phyloP scores from a whole-genome alignment of 2,113 vertebrate species.

The Tupaia chinensis region DNA sequence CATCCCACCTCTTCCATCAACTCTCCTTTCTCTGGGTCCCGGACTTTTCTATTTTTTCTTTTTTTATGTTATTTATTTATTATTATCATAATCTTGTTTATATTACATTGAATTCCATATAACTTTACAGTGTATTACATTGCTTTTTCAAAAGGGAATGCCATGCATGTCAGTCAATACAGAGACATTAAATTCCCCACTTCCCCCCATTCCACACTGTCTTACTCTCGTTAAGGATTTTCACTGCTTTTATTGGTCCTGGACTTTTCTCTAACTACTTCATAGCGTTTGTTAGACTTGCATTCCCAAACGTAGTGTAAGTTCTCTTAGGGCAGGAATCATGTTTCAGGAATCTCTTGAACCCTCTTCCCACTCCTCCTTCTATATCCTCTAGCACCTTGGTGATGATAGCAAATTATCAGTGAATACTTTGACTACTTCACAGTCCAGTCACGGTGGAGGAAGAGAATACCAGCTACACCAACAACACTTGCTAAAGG shows the following conservation, averaged over 20 bases:
- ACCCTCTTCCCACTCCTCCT: not conserved
- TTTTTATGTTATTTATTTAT: too few relatives aligned
- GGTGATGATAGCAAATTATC: not conserved
- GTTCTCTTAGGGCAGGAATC: not conserved
- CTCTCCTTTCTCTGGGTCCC: not conserved
- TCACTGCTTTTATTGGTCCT: not conserved
- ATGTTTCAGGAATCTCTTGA: not conserved
- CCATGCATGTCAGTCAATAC: too few relatives aligned
- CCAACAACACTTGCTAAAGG: too few relatives aligned
- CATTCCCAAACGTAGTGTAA: not conserved
- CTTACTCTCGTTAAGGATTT: too few relatives aligned
- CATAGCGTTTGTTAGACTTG: not conserved
- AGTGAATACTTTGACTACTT: not conserved
- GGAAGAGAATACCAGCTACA: not conserved
- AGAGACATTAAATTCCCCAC: too few relatives aligned
- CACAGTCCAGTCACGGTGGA: not conserved
- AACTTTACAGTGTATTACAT: too few relatives aligned
- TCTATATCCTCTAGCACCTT: not conserved
- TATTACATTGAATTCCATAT: too few relatives aligned
- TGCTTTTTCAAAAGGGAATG: too few relatives aligned
- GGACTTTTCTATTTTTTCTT: not conserved
- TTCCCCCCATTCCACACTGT: too few relatives aligned
- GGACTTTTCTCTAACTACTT: not conserved
- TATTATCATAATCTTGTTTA: too few relatives aligned
- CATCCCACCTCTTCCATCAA: rapidly evolving